Conservation (phyloP, 2,113 vertebrate species). For the Ornithorhynchus anatinus region DNA sequence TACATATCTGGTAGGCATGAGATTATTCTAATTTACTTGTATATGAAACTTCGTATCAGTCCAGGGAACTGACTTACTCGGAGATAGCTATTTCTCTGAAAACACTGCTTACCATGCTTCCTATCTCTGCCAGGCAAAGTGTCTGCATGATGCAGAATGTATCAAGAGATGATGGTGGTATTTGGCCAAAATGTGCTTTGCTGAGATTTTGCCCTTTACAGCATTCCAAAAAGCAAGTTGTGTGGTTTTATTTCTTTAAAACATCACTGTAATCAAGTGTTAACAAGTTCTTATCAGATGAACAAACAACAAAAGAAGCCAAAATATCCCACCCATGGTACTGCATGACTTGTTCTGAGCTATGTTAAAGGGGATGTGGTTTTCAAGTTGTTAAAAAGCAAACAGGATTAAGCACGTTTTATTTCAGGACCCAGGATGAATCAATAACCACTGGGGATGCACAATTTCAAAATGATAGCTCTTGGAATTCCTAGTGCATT, state of each 20-base stretch:
- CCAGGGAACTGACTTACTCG: not conserved
- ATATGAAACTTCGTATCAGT: constrained; percentile 14
- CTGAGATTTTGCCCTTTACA: constrained; percentile 11
- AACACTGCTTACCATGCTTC: constrained; percentile 27
- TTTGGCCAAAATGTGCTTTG: not conserved
- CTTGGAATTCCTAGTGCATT: no score
- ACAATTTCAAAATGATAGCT: no score
- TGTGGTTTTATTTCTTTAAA: constrained; percentile 12
- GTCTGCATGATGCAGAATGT: constrained; percentile 24
- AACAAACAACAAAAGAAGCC: not conserved
- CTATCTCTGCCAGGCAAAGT: constrained; percentile 29
- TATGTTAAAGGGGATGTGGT: not conserved
- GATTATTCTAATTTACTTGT: not conserved
- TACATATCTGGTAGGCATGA: no score
- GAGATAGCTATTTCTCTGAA: constrained; percentile 21
- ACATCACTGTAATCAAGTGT: no score
- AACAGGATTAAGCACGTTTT: no score
- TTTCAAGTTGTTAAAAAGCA: not conserved
- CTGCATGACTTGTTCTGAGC: not conserved
- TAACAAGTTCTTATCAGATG: not conserved
- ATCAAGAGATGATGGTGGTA: constrained; percentile 9
- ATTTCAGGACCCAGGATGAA: no score
- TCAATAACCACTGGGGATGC: no score
- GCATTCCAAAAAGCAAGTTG: not conserved
- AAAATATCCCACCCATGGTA: not conserved